Evolutionary conservation across 2,797 vertebrate genomes (phyloP).

Genomic region (Hapalemur alaotrensis): DNA sequence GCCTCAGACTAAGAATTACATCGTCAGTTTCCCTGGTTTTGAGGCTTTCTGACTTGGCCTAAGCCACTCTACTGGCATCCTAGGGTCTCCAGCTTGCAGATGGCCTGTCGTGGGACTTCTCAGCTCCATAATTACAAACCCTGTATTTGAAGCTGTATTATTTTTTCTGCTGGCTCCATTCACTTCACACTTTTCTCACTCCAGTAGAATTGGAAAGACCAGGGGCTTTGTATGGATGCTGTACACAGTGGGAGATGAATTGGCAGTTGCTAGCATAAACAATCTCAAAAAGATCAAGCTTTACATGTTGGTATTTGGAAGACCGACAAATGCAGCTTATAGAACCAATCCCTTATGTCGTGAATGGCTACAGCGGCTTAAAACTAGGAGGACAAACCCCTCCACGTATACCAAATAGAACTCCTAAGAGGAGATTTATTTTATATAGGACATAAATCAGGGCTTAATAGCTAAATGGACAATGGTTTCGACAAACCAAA

Average conservation of each 20-base stretch:
- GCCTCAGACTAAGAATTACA: background rate
- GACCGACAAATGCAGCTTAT: background rate
- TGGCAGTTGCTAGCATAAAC: background rate
- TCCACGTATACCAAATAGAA: background rate
- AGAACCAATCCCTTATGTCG: background rate
- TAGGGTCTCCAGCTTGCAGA: background rate
- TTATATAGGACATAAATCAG: background rate
- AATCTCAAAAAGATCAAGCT: slow-evolving; percentile 1
- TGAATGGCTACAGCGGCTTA: background rate
- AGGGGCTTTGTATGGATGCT: background rate
- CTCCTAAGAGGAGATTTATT: background rate
- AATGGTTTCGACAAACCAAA: slow-evolving; percentile 25
- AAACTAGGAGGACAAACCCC: background rate
- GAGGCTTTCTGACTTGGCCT: background rate
- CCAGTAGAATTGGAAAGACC: slow-evolving; percentile 35
- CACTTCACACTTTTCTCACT: background rate
- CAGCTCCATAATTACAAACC: background rate
- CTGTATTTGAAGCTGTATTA: background rate
- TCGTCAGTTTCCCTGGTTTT: background rate
- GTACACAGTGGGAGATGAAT: background rate
- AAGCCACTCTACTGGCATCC: background rate
- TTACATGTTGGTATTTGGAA: background rate
- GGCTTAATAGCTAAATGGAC: background rate
- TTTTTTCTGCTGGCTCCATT: slow-evolving; percentile 39
- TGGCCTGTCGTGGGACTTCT: background rate